Base-by-base conservation (phyloP, 2,888 invertebrate species). In the Lepidocyrtinus sp. region DNA sequence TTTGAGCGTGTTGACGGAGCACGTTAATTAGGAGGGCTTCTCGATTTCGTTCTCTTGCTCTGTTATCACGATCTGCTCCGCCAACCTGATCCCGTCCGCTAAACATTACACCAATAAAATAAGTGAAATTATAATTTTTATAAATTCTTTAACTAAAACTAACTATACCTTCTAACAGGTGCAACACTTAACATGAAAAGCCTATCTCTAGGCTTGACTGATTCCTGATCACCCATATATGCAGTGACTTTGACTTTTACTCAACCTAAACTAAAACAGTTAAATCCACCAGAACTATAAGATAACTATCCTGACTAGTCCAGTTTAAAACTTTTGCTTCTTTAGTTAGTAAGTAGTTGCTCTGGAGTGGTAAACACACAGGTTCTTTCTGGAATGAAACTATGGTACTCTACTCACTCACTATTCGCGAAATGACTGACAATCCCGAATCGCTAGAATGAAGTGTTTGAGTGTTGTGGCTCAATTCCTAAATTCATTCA, bases 1-100 rank as follows among this genome's bases (percentile, higher is more conserved):
- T 76, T 69, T 82, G 82, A 9, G 79, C 80, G 79, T 80, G 82
- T 46, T 82, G 80, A 12, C 82, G 69, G 24, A 82, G 25, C 24
- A 78, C 78, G 78, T 78, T 72, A 15, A 78, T 78, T 27, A 78
- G 21, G 2, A 68, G 24, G 0, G 67, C 72, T 68, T 78, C 78
- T 27, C 78, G 67, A 21, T 78, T 78, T 5, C 78, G 61, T 68
- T 78, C 78, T 78, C 78, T 72, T 21, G 72, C 79, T 74, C 79
- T 25, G 46, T 74, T 74, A 64, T 79, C 74, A 64, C 79, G 21
- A 24, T 74, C 79, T 36, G 36, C 73, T 36, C 36, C 36, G 12
- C 36, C 36, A 26, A 74, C 79, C 55, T 79, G 79, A 64, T 73
- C 79, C 68, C 79, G 25, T 7, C 26, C 74, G 50, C 73, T 79